Evolutionary conservation across 2,888 invertebrate species (phyloP).

Genomic region (Drosophila antonietae): DNA sequence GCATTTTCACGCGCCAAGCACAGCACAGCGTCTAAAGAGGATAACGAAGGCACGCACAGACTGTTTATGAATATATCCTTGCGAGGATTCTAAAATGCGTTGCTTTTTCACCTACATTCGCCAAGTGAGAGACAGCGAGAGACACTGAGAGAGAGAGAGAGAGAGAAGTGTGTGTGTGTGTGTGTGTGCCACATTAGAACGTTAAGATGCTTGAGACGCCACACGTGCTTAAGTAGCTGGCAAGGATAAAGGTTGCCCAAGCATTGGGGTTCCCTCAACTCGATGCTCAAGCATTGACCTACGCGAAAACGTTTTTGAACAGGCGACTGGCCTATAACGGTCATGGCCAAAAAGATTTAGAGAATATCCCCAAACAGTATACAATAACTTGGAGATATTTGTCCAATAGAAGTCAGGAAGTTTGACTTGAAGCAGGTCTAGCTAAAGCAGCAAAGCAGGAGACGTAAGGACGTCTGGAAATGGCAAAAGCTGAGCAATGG

Average conservation of each 20-base stretch:
- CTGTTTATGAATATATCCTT: slow-evolving; percentile 19
- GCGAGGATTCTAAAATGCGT: slow-evolving; percentile 54
- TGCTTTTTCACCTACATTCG: slow-evolving; percentile 67
- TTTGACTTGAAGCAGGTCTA: no score
- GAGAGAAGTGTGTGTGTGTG: slow-evolving; percentile 17
- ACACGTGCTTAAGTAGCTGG: slow-evolving; percentile 75
- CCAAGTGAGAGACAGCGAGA: slow-evolving; percentile 1
- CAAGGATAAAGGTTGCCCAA: slow-evolving; percentile 12
- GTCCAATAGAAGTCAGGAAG: neutral
- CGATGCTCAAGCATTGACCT: slow-evolving; percentile 33
- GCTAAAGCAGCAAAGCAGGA: no score
- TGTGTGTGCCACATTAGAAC: slow-evolving; percentile 48
- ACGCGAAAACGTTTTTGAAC: slow-evolving; percentile 17
- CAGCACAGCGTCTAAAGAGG: slow-evolving; percentile 61
- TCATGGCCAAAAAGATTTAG: neutral
- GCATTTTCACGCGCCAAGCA: slow-evolving; percentile 76
- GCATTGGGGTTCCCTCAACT: neutral
- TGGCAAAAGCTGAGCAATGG: no score
- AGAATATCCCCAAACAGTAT: neutral
- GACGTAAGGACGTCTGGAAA: no score
- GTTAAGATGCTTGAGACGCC: slow-evolving; percentile 65
- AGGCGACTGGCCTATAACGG: neutral
- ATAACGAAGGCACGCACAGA: slow-evolving; percentile 47
- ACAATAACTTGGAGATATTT: no score
- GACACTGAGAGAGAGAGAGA: slow-evolving; percentile 11